Percentiles rank a stretch among this genome's conserved stretches.
Conservation (phyloP, 2,113 vertebrate genomes). For the Amphiprion ocellaris region DNA sequence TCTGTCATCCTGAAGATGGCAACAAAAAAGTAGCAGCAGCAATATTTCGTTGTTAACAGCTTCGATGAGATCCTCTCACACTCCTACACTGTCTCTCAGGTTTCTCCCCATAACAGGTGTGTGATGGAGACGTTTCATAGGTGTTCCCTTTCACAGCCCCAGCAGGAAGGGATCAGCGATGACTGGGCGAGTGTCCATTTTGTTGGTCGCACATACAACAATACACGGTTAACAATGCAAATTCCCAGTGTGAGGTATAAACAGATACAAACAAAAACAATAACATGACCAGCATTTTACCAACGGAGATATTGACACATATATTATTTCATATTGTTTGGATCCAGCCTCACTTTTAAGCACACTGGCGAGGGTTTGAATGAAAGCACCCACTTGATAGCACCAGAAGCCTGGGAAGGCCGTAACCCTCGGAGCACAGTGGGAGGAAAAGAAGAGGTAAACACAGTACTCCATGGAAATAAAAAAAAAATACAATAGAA, state of each 20-base stretch:
- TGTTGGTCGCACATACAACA: slow-evolving; percentile 61
- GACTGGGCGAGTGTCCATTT: slow-evolving; percentile 72
- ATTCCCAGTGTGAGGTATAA: slow-evolving; percentile 88
- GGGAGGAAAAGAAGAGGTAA: slow-evolving; percentile 61
- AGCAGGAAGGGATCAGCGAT: slow-evolving; percentile 24
- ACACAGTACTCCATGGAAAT: slow-evolving; percentile 64
- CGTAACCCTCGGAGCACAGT: slow-evolving; percentile 56
- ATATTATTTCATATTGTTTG: slow-evolving; percentile 63
- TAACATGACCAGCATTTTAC: slow-evolving; percentile 78
- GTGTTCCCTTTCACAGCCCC: slow-evolving; percentile 78
- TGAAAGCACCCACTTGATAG: slow-evolving; percentile 80
- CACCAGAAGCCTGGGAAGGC: slow-evolving; percentile 84
- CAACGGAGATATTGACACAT: slow-evolving; percentile 66
- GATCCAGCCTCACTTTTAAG: slow-evolving; percentile 72
- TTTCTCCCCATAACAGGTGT: slow-evolving; percentile 51
- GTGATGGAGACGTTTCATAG: slow-evolving; percentile 60
- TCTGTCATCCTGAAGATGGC: slow-evolving; percentile 78
- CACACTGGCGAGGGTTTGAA: slow-evolving; percentile 46
- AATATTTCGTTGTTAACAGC: slow-evolving; percentile 79
- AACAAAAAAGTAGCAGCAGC: slow-evolving; percentile 88
- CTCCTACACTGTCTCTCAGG: slow-evolving; percentile 50
- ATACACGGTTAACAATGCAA: slow-evolving; percentile 63
- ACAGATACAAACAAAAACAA: slow-evolving; percentile 66
- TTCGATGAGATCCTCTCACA: slow-evolving; percentile 58
- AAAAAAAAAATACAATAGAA: neutral